Conservation (phyloP, 2,797 vertebrate genomes). For the Coranthus polyacanthus region DNA sequence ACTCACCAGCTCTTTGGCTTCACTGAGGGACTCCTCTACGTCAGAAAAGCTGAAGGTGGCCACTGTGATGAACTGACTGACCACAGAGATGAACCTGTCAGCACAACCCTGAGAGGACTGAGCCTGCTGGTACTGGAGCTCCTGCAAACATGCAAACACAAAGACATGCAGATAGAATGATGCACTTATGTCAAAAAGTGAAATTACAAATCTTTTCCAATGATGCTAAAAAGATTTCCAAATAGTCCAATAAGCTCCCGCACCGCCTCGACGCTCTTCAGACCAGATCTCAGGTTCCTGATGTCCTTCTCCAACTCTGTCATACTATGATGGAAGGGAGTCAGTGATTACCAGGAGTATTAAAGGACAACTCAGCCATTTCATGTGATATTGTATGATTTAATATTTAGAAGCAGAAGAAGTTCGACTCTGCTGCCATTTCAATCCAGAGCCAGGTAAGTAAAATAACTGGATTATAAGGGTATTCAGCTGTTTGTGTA, state of each 20-base stretch:
- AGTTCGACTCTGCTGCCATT: no score
- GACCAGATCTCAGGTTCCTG: conserved; percentile 87
- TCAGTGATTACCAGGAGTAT: neutral
- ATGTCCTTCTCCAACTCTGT: conserved; percentile 91
- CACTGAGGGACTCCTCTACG: conserved; percentile 91
- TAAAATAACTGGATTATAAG: no score
- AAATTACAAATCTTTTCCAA: neutral
- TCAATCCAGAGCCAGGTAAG: no score
- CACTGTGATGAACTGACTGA: conserved; percentile 94
- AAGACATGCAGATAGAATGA: neutral
- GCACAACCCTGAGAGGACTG: conserved; percentile 67
- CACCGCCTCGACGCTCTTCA: conserved; percentile 72
- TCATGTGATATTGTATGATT: no score
- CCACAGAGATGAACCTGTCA: conserved; percentile 93
- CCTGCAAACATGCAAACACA: conserved; percentile 42
- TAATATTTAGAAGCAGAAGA: no score
- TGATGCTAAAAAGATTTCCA: neutral
- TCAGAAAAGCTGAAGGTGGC: conserved; percentile 96
- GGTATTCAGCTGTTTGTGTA: no score
- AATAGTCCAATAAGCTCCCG: conserved; percentile 9
- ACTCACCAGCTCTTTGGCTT: conserved; percentile 82
- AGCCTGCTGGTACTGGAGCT: conserved; percentile 65
- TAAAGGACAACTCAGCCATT: no score
- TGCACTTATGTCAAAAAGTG: neutral
- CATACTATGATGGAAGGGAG: conserved; percentile 49